Evolutionary conservation across 2,888 invertebrate species (phyloP), one percentile per base, ranked within the genome.

Genomic region (Heliconius erato): DNA sequence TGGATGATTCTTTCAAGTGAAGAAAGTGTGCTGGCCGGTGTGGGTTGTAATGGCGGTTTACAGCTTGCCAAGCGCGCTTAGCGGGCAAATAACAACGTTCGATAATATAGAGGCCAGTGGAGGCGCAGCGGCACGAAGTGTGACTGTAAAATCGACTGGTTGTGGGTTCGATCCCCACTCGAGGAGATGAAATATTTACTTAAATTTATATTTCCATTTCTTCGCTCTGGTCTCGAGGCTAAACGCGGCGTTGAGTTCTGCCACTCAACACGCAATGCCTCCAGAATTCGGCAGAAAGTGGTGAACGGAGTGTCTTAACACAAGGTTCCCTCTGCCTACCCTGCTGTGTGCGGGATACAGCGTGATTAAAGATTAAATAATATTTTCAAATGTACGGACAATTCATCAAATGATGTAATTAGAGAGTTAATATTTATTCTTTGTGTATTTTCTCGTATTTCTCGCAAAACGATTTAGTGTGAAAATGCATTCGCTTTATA

Each of bases 1-100:
- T 89, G 90, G 90, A 85, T 87, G 89, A 89, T 92, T 94, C 90
- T 94, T 94, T 94, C 92, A 92, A 93, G 93, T 91, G 89, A 94
- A 93, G 95, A 95, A 95, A 95, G 95, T 93, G 87, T 90, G 88
- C 87, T 89, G 87, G 83, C 81, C 83, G 79, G 85, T 86, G 88
- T 89, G 88, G 89, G 89, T 74, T 79, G 87, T 82, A 74, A 83
- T 86, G 81, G 79, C 84, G 78, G 84, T 85, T 79, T 84, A 81
- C 76, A 76, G 63, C 76, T n/a, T 63, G n/a, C 28, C 35, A 59
- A 35, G 54, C 59, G 54, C 49, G 59, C 16, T 76, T 84, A 79
- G 28, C 59, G 59, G 35, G n/a, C 63, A 63, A 79, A 72, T 79
- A 72, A 59, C 59, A 59, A 59, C 71, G 79, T 28, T 44, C 63